A percentile compares a stretch with the other conserved stretches of the same genome.
phyloP scores from a whole-genome alignment of 1,140 invertebrate species.

The Himalopsyche phryganea region DNA sequence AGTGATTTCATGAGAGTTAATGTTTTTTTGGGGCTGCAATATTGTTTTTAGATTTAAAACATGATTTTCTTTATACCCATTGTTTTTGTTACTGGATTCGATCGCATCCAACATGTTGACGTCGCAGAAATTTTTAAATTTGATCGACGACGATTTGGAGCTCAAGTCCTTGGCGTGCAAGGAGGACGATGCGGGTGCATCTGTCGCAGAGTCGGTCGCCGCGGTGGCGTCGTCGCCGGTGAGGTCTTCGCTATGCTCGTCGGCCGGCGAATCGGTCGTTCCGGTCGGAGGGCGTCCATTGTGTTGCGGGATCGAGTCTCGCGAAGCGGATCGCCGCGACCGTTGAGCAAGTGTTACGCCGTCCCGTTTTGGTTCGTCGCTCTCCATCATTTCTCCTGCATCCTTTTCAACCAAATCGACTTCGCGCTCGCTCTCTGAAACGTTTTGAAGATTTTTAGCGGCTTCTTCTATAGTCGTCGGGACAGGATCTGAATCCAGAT shows the following conservation, averaged over 20 bases:
- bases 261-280: background rate
- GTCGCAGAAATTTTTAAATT: constrained; percentile 30
- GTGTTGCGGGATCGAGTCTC: background rate
- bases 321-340: background rate
- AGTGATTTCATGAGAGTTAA: too few species aligned
- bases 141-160: constrained; percentile 20
- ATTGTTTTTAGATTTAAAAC: too few species aligned
- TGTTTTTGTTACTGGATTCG: background rate
- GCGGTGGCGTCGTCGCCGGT: background rate
- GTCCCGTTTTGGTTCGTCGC: background rate
- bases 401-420: background rate
- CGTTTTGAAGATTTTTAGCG: constrained; percentile 19
- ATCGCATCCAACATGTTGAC: constrained; percentile 26
- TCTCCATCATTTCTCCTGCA: background rate
- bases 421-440: constrained; percentile 2
- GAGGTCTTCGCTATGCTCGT: background rate
- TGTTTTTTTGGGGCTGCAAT: too few species aligned
- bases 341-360: background rate
- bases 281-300: background rate
- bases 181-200: background rate
- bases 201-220: background rate
- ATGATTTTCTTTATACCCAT: too few species aligned
- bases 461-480: constrained; percentile 19
- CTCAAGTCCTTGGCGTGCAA: background rate
- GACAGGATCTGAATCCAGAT: constrained; percentile 34